phyloP scores from a whole-genome alignment of 2,797 vertebrate species.

The Hipposideros larvatus region DNA sequence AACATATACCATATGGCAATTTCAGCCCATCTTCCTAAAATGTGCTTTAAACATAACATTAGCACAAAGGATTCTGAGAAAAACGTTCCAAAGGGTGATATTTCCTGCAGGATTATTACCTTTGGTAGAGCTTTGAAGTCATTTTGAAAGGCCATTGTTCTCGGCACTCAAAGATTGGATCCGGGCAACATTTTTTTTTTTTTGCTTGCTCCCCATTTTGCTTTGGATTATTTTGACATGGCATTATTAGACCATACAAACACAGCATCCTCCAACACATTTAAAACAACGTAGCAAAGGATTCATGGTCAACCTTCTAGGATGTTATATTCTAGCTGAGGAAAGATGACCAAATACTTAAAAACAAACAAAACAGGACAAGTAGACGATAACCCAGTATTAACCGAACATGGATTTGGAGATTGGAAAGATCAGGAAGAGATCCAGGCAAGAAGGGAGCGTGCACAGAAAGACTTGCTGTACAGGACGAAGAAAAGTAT shows the following conservation, averaged over 20 bases:
- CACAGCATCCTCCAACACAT: not conserved
- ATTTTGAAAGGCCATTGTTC: slow-evolving; percentile 68
- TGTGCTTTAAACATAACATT: slow-evolving; percentile 62
- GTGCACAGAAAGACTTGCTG: not conserved
- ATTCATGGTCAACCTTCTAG: slow-evolving; percentile 6
- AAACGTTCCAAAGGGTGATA: slow-evolving; percentile 65
- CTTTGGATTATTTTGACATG: slow-evolving; percentile 52
- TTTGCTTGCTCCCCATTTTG: slow-evolving; percentile 54
- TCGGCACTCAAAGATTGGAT: slow-evolving; percentile 12
- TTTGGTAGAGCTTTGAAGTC: slow-evolving; percentile 13
- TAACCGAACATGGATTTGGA: not conserved
- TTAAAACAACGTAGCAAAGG: slow-evolving; percentile 37
- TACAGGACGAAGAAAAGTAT: not conserved
- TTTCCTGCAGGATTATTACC: not conserved
- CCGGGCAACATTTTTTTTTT: slow-evolving; percentile 51
- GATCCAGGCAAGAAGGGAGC: not conserved
- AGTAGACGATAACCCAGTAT: not conserved
- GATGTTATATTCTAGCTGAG: not conserved
- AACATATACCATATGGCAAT: slow-evolving; percentile 59
- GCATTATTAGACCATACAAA: slow-evolving; percentile 60
- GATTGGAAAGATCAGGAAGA: not conserved
- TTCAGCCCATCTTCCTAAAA: slow-evolving; percentile 55
- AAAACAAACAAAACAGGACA: not conserved
- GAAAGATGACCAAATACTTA: not conserved
- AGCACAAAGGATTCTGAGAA: slow-evolving; percentile 53